Conservation (phyloP, 2,797 vertebrate genomes). For the Liasis olivaceus region DNA sequence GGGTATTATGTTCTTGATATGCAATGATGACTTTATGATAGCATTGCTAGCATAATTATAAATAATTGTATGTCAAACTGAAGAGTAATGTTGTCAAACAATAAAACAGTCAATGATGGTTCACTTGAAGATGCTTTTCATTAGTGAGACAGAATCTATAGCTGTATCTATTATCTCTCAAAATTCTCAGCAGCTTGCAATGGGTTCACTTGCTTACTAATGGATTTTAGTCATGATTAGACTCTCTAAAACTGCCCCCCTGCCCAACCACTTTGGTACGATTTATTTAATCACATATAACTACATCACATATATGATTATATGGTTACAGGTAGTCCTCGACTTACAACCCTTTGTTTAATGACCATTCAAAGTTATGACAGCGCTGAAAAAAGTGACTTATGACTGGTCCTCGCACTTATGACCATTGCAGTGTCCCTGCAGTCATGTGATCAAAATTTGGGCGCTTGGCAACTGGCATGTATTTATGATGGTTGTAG, state of each 20-base stretch:
- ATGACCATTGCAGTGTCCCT: no score
- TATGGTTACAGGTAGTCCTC: neutral
- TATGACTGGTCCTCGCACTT: no score
- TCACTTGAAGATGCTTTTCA: constrained; percentile 53
- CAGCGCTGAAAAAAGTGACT: no score
- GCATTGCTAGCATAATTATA: constrained; percentile 51
- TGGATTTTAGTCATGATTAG: neutral
- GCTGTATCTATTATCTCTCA: neutral
- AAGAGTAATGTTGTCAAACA: constrained; percentile 61
- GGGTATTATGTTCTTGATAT: constrained; percentile 54
- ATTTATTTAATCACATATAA: neutral
- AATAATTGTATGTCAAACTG: constrained; percentile 23
- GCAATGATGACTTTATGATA: constrained; percentile 51
- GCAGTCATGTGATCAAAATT: no score
- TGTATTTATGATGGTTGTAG: no score
- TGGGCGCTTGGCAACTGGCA: no score
- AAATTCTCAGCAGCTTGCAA: neutral
- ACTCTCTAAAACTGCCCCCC: neutral
- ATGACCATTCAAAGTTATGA: no score
- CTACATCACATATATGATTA: neutral
- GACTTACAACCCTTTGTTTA: no score
- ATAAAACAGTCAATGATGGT: constrained; percentile 57
- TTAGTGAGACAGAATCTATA: neutral
- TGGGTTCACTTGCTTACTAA: neutral
- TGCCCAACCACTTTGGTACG: neutral